Evolutionary conservation across 2,888 invertebrate species (phyloP).

Genomic region (Petrophora chlorosata): DNA sequence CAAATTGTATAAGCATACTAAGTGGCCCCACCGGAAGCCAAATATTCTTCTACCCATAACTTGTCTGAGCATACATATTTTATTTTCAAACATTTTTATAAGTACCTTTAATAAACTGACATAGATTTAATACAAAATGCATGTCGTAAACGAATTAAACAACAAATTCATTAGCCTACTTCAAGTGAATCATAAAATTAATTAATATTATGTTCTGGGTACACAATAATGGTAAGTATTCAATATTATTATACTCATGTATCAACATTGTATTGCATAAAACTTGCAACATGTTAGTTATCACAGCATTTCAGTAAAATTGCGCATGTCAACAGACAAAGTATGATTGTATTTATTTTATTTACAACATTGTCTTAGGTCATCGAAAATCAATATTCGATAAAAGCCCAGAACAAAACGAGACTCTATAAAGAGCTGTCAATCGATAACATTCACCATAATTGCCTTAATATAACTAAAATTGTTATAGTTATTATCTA

Average conservation of each 20-base stretch:
- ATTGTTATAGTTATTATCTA: constrained; percentile 22
- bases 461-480: constrained; percentile 41
- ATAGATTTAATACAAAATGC: constrained; percentile 50
- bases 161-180: constrained; percentile 49
- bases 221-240: constrained; percentile 23
- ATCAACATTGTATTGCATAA: constrained; percentile 50
- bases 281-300: constrained; percentile 58
- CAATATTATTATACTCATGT: constrained; percentile 20
- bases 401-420: constrained; percentile 55
- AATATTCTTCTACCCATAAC: too few species aligned
- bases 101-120: constrained; percentile 27
- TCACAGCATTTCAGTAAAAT: constrained; percentile 77
- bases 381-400: constrained; percentile 27
- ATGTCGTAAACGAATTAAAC: constrained; percentile 52
- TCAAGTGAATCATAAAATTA: constrained; percentile 49
- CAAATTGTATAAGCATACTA: too few species aligned
- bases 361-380: neutral
- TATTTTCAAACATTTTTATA: neutral
- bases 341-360: constrained; percentile 42
- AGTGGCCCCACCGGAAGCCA: too few species aligned
- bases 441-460: constrained; percentile 49
- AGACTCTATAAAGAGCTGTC: constrained; percentile 54
- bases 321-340: constrained; percentile 67
- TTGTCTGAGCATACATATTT: too few species aligned
- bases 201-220: constrained; percentile 58